These are phyloP conservation scores for Disparrhopalites patrizii DNA, from an alignment of 2,888 invertebrate species.

Conservation along the genomic window DNA sequence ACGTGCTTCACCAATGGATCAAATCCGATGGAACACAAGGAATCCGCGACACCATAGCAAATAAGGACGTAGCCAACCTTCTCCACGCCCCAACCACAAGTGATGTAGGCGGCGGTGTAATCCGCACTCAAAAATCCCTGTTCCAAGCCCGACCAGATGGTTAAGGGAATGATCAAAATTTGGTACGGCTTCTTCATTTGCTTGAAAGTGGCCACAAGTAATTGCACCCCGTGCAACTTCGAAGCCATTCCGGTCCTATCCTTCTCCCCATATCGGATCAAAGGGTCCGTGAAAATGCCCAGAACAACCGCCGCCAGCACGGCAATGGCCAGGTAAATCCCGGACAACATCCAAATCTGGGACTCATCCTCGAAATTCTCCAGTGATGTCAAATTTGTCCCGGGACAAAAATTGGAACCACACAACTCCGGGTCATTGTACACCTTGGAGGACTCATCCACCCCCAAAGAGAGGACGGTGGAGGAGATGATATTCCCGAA, in stretches of 20 bases:
- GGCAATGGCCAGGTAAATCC: conserved; percentile 84
- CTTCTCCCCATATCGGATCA: conserved; percentile 85
- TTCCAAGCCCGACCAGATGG: conserved; percentile 95
- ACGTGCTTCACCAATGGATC: conserved; percentile 89
- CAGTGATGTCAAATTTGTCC: conserved; percentile 35
- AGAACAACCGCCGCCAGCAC: conserved; percentile 80
- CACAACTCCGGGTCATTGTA: conserved; percentile 56
- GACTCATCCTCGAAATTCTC: conserved; percentile 58
- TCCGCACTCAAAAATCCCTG: conserved; percentile 61
- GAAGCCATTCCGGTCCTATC: conserved; percentile 69
- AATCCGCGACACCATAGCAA: conserved; percentile 89
- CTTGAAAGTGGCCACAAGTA: conserved; percentile 80
- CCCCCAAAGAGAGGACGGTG: conserved; percentile 66
- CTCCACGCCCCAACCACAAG: conserved; percentile 83
- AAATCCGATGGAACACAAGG: conserved; percentile 82
- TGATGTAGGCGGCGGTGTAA: conserved; percentile 68
- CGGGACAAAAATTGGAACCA: conserved; percentile 69
- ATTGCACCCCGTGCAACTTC: conserved; percentile 71
- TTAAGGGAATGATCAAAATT: conserved; percentile 87
- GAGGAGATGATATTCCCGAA: conserved; percentile 95
- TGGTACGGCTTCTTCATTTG: conserved; percentile 89
- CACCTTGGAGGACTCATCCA: conserved; percentile 2
- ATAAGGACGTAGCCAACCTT: conserved; percentile 97
- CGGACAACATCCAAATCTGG: conserved; percentile 77
- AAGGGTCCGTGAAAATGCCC: conserved; percentile 80